A percentile compares a stretch with the other conserved stretches of the same genome.
These are phyloP conservation scores for Spermophilus dauricus DNA, from an alignment of 2,113 vertebrate genomes.

Conservation along the genomic window DNA sequence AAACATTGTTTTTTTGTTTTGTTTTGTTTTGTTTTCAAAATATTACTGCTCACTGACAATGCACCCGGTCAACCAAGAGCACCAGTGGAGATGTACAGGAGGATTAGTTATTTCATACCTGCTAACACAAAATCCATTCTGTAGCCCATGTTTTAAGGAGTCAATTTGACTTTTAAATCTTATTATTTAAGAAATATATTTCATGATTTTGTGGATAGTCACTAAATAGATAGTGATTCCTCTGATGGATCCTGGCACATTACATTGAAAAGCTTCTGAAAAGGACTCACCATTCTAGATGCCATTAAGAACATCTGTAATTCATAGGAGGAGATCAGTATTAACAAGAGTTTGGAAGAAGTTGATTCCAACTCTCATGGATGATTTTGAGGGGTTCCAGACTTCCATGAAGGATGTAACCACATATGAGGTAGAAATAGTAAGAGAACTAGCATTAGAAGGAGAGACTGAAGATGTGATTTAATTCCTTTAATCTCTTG, in stretches of 20 bases:
- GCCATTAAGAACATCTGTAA: neutral
- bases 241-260: neutral
- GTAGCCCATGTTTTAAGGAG: too few relatives aligned
- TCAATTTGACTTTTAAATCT: too few relatives aligned
- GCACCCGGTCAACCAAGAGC: too few relatives aligned
- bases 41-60: too few relatives aligned
- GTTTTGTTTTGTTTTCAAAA: too few relatives aligned
- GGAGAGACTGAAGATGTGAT: neutral
- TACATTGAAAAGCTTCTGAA: too few relatives aligned
- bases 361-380: neutral
- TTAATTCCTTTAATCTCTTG: neutral
- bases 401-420: neutral
- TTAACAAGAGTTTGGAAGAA: neutral
- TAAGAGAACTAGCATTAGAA: neutral
- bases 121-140: too few relatives aligned
- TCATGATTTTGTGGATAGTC: neutral
- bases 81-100: too few relatives aligned
- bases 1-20: too few relatives aligned
- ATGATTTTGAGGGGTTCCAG: neutral
- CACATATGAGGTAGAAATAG: neutral
- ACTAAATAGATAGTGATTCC: neutral
- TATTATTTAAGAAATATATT: neutral
- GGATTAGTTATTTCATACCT: too few relatives aligned
- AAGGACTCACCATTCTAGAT: neutral
- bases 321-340: neutral